These are phyloP conservation scores for Nothocercus julius DNA, from an alignment of 2,113 vertebrate species.

Conservation along the genomic window DNA sequence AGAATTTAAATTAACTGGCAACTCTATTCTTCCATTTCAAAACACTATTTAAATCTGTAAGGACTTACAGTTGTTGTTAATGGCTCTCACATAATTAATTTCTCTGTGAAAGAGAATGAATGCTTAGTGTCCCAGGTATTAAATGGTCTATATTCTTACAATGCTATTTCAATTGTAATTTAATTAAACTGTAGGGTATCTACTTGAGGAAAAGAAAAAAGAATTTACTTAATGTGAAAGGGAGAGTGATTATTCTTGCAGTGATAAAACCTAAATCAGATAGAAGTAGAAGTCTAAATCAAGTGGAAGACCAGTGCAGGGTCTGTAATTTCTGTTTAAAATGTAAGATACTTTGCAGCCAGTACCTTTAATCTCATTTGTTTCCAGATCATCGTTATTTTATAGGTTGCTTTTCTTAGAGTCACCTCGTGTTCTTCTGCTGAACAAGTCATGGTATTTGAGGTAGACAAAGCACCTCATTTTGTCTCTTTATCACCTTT, in stretches of 20 bases:
- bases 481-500: background rate
- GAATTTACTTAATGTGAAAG: background rate
- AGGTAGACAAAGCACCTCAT: background rate
- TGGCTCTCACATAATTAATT: slow-evolving; percentile 38
- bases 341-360: background rate
- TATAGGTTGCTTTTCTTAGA: background rate
- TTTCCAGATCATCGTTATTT: background rate
- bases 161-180: slow-evolving; percentile 28
- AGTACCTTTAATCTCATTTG: background rate
- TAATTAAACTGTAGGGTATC: slow-evolving; percentile 51
- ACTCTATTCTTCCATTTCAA: background rate
- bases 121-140: slow-evolving; percentile 21
- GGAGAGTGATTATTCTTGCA: slow-evolving; percentile 11
- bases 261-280: slow-evolving; percentile 38
- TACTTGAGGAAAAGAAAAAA: background rate
- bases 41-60: background rate
- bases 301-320: background rate
- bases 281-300: slow-evolving; percentile 17
- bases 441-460: background rate
- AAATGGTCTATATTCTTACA: slow-evolving; percentile 32
- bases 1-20: slow-evolving; percentile 15
- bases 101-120: slow-evolving; percentile 4
- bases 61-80: slow-evolving; percentile 39
- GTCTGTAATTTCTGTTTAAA: slow-evolving; percentile 6
- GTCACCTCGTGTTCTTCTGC: background rate